These are phyloP conservation scores for Brachyalestes nurse DNA, from an alignment of 2,797 vertebrate species.

Conservation along the genomic window DNA sequence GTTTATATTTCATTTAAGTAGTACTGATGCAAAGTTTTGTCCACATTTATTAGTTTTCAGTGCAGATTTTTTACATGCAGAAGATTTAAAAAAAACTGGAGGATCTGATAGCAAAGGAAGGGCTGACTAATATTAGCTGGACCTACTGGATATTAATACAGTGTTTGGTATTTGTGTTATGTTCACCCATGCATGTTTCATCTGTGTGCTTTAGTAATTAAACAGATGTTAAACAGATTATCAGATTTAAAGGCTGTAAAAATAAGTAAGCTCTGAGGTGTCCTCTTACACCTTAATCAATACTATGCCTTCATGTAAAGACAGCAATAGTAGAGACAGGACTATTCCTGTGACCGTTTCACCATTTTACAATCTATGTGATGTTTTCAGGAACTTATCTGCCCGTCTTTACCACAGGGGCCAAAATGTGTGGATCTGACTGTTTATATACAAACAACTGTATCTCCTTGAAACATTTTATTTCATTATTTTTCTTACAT, in stretches of 20 bases:
- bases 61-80: too few relatives aligned
- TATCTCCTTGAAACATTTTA: too few relatives aligned
- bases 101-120: neutral
- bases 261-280: neutral
- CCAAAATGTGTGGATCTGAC: too few relatives aligned
- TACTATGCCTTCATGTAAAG: neutral
- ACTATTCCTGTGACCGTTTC: too few relatives aligned
- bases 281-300: neutral
- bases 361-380: too few relatives aligned
- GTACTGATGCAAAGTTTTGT: too few relatives aligned
- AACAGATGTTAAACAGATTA: neutral
- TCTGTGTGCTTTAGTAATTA: neutral
- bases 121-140: neutral
- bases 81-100: neutral
- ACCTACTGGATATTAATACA: conserved; percentile 3
- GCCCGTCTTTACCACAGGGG: too few relatives aligned
- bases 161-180: conserved; percentile 4
- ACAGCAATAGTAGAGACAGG: neutral
- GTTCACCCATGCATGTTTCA: neutral
- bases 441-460: too few relatives aligned
- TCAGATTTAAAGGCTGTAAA: neutral
- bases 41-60: too few relatives aligned
- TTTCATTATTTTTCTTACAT: too few relatives aligned
- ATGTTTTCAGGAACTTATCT: too few relatives aligned
- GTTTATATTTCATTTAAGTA: too few relatives aligned